These are phyloP conservation scores for Polypedilum vanderplanki DNA, from an alignment of 1,140 invertebrate species.

Conservation along the genomic window DNA sequence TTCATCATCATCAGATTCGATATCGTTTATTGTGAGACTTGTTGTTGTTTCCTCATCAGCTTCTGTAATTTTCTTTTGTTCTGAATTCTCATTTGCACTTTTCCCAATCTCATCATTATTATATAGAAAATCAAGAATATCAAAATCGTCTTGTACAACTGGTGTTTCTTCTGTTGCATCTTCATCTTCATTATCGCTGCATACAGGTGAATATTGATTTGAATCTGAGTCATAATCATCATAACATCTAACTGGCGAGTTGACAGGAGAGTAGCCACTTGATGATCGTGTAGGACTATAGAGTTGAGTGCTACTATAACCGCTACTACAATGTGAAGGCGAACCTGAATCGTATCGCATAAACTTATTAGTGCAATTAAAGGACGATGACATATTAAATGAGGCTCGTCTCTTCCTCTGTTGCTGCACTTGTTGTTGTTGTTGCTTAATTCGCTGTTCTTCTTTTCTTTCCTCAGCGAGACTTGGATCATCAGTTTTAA, in stretches of 20 bases:
- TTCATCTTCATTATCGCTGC: constrained; percentile 21
- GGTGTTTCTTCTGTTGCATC: neutral
- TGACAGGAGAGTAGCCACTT: neutral
- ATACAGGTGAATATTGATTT: constrained; percentile 39
- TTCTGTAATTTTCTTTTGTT: neutral
- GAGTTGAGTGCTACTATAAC: neutral
- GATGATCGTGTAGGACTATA: constrained; percentile 4
- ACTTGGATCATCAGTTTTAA: neutral
- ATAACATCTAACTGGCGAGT: constrained; percentile 29
- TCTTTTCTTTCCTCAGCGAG: neutral
- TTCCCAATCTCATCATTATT: neutral
- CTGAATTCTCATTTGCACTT: neutral
- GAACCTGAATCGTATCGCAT: neutral
- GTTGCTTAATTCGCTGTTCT: neutral
- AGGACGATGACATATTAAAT: neutral
- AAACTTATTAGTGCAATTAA: neutral
- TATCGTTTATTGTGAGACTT: neutral
- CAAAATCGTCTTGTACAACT: neutral
- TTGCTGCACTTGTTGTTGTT: neutral
- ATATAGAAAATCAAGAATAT: constrained; percentile 6
- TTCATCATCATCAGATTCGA: neutral
- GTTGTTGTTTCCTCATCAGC: neutral
- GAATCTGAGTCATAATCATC: constrained; percentile 38
- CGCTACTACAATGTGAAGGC: neutral
- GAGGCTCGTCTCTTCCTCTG: neutral